Conservation (phyloP, 2,113 vertebrate species). For the Cyprinodon tularosa region DNA sequence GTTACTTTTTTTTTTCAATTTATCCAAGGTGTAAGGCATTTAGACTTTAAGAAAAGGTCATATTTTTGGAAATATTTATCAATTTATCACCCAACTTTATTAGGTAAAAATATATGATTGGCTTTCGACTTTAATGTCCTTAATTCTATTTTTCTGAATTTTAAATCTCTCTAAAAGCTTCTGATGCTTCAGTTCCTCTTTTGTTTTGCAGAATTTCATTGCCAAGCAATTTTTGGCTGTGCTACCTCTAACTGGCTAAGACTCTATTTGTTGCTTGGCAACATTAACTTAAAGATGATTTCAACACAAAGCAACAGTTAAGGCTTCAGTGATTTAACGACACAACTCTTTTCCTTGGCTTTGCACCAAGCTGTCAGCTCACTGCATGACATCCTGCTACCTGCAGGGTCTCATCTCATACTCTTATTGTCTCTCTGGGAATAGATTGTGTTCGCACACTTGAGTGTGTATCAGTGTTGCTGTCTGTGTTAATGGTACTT, state of each 20-base stretch:
- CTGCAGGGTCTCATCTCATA: slow-evolving; percentile 45
- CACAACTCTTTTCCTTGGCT: slow-evolving; percentile 31
- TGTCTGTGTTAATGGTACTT: slow-evolving; percentile 5
- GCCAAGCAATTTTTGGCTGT: slow-evolving; percentile 38
- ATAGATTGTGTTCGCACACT: background rate
- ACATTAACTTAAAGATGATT: slow-evolving; percentile 52
- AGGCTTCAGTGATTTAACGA: slow-evolving; percentile 56
- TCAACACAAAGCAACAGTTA: slow-evolving; percentile 46
- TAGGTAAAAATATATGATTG: no score
- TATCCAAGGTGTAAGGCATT: background rate
- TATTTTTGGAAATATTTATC: background rate
- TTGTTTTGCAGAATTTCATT: slow-evolving; percentile 19
- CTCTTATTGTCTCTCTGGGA: slow-evolving; percentile 36
- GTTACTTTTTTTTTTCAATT: background rate
- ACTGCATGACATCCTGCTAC: slow-evolving; percentile 43
- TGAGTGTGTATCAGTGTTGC: background rate
- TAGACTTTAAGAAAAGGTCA: background rate
- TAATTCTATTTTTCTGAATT: slow-evolving; percentile 2
- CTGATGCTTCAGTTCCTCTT: slow-evolving; percentile 5
- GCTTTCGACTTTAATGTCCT: background rate
- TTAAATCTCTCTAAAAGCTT: slow-evolving; percentile 1
- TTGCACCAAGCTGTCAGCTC: slow-evolving; percentile 27
- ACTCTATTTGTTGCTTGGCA: slow-evolving; percentile 66
- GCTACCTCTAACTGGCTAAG: slow-evolving; percentile 25
- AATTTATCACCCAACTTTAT: background rate